These are phyloP conservation scores for Chlorops oryzae DNA, from an alignment of 1,140 invertebrate species.

Conservation along the genomic window DNA sequence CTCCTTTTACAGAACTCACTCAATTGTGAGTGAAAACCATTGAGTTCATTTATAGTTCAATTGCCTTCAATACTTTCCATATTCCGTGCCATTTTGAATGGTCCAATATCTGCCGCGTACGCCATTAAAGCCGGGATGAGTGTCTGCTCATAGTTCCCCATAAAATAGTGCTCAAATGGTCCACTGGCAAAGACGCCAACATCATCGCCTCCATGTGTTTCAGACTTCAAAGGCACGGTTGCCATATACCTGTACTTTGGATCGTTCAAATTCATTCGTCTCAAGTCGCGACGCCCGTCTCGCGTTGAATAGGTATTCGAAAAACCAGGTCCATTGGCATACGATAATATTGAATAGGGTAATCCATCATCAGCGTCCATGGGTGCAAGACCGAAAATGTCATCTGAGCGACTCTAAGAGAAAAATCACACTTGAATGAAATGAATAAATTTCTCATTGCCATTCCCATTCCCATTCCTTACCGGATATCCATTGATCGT, in stretches of 20 bases:
- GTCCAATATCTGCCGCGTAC: slow-evolving; percentile 52
- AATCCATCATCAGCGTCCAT: slow-evolving; percentile 47
- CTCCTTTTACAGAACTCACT: no score
- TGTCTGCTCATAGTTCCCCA: slow-evolving; percentile 58
- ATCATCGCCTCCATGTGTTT: slow-evolving; percentile 66
- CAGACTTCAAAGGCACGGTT: slow-evolving; percentile 52
- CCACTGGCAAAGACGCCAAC: slow-evolving; percentile 59
- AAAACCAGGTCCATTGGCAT: slow-evolving; percentile 64
- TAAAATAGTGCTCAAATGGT: slow-evolving; percentile 59
- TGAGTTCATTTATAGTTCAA: no score
- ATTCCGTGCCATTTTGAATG: no score
- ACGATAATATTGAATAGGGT: slow-evolving; percentile 65
- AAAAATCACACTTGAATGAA: not conserved
- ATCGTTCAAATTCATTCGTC: slow-evolving; percentile 20
- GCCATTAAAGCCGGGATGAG: slow-evolving; percentile 59
- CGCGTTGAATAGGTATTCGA: slow-evolving; percentile 26
- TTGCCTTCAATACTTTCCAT: no score
- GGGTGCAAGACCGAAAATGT: slow-evolving; percentile 53
- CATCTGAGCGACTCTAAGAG: slow-evolving; percentile 51
- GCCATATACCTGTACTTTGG: slow-evolving; percentile 46
- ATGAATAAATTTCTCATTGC: not conserved
- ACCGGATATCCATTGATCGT: slow-evolving; percentile 63
- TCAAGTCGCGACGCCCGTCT: slow-evolving; percentile 26
- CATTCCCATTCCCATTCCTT: slow-evolving; percentile 8
- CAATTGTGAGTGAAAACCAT: no score